phyloP scores from a whole-genome alignment of 2,797 vertebrate genomes.

The Capromys pilorides region DNA sequence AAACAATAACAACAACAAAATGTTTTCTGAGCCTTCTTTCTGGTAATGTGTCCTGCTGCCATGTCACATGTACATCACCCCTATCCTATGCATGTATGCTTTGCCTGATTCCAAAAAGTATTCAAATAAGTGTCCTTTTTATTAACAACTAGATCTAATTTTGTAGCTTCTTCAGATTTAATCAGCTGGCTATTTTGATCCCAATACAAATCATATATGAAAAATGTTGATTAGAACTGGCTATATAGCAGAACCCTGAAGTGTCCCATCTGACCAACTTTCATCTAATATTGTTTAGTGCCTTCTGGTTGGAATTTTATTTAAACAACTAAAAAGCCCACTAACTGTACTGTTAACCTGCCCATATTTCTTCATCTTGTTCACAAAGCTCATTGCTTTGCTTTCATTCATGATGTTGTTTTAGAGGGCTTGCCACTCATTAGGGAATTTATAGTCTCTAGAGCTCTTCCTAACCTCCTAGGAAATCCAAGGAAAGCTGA shows the following conservation, averaged over 20 bases:
- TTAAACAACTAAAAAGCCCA: neutral
- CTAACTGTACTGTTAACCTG: neutral
- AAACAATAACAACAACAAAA: neutral
- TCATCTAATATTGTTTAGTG: neutral
- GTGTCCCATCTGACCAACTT: neutral
- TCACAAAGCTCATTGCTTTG: neutral
- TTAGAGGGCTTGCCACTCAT: neutral
- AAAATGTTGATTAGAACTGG: neutral
- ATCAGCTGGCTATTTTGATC: conserved; percentile 26
- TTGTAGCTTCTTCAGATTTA: conserved; percentile 30
- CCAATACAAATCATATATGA: neutral
- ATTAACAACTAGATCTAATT: neutral
- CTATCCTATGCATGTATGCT: neutral
- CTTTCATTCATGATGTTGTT: neutral
- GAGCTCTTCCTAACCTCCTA: neutral
- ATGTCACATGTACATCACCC: neutral
- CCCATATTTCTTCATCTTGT: neutral
- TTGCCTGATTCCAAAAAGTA: neutral
- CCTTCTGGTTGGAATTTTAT: neutral
- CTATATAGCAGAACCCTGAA: neutral
- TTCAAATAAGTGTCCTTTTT: neutral
- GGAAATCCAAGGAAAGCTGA: neutral
- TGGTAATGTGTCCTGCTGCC: neutral
- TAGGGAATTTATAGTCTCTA: neutral
- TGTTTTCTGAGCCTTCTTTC: neutral